Base-by-base conservation (phyloP, 1,140 invertebrate genomes). In the Sitophilus oryzae region DNA sequence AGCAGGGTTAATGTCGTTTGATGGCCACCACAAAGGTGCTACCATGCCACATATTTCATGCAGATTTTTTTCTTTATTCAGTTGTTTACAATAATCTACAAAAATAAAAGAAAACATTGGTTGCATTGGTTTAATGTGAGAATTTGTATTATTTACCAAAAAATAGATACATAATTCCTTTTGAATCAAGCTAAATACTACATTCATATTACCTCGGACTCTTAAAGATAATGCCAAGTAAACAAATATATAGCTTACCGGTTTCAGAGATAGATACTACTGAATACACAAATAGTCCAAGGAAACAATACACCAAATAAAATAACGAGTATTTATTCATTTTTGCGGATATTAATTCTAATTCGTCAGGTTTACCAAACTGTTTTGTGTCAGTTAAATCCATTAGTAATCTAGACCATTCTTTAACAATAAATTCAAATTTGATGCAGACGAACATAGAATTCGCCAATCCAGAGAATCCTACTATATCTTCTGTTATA, bases 401-500 rank as follows among this genome's bases (percentile, higher is more conserved):
- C 9, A 14, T 14, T 10, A 52, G 44, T 2, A 52, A n/a, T 4
- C 21, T 21, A 2, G 50, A 52, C 50, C 50, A 52, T 14, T 18
- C 41, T 52, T 52, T 15, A 4, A 37, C 50, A n/a, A 44, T 44
- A 4, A 52, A 4, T 36, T 52, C 23, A 25, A 52, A 52, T 10
- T 41, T 19, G 2, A 52, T 44, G 20, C 50, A 52, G 1, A 52
- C 16, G 8, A 52, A 16, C 50, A 52, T 52, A 5, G 50, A 43
- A 21, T 52, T 52, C 1, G 18, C 41, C 11, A 52, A 11, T 9
- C 50, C 50, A 16, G 40, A 44, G 10, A 52, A 14, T 11, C 50
- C 50, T 10, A 52, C 50, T n/a, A 52, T 22, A 15, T 52, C 50
- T 44, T 52, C 50, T n/a, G 18, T 44, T n/a, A 52, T 43, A 37